Evolutionary conservation across 2,113 vertebrate genomes (phyloP).

Genomic region (Corythoichthys intestinalis): DNA sequence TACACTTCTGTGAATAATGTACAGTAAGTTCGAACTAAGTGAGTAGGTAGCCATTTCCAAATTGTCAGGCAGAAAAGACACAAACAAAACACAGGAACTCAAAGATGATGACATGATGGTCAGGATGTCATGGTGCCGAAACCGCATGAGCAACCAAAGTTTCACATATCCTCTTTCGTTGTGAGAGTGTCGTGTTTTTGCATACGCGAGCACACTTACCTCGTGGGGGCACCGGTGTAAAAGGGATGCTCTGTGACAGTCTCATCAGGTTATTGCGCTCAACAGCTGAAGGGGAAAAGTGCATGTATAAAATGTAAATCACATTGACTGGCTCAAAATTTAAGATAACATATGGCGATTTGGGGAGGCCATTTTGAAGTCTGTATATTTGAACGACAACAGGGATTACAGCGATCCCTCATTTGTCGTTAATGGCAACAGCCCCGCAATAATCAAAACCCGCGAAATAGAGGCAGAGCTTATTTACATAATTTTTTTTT

Average conservation of each 20-base stretch:
- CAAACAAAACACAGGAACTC: background rate
- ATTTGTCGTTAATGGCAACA: too few relatives aligned
- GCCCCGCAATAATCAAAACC: too few relatives aligned
- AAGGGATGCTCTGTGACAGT: slow-evolving; percentile 95
- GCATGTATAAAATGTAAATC: background rate
- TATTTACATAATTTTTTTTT: too few relatives aligned
- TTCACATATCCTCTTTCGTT: slow-evolving; percentile 27
- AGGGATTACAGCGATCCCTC: too few relatives aligned
- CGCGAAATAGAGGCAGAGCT: too few relatives aligned
- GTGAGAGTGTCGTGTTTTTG: background rate
- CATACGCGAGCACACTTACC: slow-evolving; percentile 69
- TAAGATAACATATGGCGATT: background rate
- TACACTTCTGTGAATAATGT: background rate
- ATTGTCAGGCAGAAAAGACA: background rate
- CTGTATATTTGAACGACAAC: too few relatives aligned
- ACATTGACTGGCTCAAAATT: background rate
- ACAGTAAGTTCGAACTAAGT: background rate
- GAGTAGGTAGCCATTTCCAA: background rate
- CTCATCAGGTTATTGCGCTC: slow-evolving; percentile 99
- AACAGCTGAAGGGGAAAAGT: slow-evolving; percentile 77
- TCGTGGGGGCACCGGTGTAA: slow-evolving; percentile 96
- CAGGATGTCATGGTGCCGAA: background rate
- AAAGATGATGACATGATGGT: background rate
- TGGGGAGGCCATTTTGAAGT: too few relatives aligned
- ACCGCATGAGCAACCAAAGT: slow-evolving; percentile 3